Conservation (phyloP, 1,140 invertebrate species). For the Lucilia sericata region DNA sequence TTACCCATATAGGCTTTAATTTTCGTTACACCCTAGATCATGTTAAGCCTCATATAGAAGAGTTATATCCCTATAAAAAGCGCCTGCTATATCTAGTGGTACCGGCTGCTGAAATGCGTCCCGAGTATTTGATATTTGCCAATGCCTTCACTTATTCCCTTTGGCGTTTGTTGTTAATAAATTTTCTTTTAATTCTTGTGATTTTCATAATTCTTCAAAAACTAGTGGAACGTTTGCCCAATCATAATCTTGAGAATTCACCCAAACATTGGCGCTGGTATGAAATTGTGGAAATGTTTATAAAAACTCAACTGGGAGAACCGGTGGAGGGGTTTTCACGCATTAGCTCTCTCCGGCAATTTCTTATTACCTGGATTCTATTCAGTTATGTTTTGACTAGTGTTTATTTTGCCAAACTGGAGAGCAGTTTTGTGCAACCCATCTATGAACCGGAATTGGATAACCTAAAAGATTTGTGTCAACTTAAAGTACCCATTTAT, state of each 20-base stretch:
- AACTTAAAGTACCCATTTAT: conserved; percentile 53
- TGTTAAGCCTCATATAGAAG: conserved; percentile 54
- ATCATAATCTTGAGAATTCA: conserved; percentile 19
- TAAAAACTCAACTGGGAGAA: conserved; percentile 58
- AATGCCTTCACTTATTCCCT: conserved; percentile 54
- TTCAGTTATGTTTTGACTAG: conserved; percentile 61
- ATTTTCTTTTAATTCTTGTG: conserved; percentile 52
- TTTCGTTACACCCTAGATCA: conserved; percentile 58
- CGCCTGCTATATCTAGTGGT: conserved; percentile 55
- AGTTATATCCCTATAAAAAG: conserved; percentile 56
- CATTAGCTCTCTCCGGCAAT: conserved; percentile 56
- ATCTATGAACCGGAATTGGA: conserved; percentile 56
- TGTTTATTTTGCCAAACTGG: conserved; percentile 64
- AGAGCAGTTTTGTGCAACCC: conserved; percentile 61
- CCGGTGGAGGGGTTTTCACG: conserved; percentile 52
- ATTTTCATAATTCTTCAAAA: conserved; percentile 50
- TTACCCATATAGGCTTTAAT: conserved; percentile 57
- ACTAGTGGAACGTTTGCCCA: conserved; percentile 1
- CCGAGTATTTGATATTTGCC: conserved; percentile 59
- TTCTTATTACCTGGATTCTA: conserved; percentile 60
- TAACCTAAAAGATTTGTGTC: conserved; percentile 49
- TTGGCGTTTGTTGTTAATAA: conserved; percentile 54
- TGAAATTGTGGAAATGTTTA: conserved; percentile 58
- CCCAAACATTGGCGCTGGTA: conserved; percentile 51
- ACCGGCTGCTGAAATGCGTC: conserved; percentile 55